Percentiles rank a stretch among this genome's conserved stretches.
Evolutionary conservation across 2,113 vertebrate genomes (phyloP).

Genomic region (Maylandia zebra): DNA sequence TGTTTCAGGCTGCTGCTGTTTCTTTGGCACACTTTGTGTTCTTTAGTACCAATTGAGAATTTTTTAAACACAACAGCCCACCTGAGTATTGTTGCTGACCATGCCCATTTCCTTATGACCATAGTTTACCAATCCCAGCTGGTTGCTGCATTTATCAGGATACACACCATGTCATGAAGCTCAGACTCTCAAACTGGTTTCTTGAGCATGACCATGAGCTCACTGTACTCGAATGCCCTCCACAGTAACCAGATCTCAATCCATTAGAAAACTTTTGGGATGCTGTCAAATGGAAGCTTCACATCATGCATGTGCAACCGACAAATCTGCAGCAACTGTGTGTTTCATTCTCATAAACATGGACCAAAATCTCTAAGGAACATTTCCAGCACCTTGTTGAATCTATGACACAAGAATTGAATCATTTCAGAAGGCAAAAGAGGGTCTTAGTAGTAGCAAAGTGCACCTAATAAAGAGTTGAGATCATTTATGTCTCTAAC

Average conservation of each 20-base stretch:
- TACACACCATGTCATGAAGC: not conserved
- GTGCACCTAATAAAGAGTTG: not conserved
- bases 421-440: not conserved
- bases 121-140: not conserved
- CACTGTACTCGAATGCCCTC: not conserved
- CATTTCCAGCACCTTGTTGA: not conserved
- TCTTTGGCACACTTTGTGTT: not conserved
- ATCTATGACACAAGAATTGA: not conserved
- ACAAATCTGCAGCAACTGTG: not conserved
- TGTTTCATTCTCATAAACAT: rapidly evolving
- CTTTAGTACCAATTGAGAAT: not conserved
- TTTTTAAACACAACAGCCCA: not conserved
- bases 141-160: not conserved
- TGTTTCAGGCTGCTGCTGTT: not conserved
- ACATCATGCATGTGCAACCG: rapidly evolving
- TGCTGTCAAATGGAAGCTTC: not conserved
- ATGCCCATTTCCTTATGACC: not conserved
- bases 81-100: not conserved
- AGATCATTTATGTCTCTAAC: not conserved
- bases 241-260: not conserved
- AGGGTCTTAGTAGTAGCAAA: not conserved
- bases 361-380: not conserved
- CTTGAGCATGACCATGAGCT: not conserved
- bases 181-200: not conserved
- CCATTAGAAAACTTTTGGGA: rapidly evolving